phyloP scores from a whole-genome alignment of 2,797 vertebrate genomes.

The Manis pentadactyla region DNA sequence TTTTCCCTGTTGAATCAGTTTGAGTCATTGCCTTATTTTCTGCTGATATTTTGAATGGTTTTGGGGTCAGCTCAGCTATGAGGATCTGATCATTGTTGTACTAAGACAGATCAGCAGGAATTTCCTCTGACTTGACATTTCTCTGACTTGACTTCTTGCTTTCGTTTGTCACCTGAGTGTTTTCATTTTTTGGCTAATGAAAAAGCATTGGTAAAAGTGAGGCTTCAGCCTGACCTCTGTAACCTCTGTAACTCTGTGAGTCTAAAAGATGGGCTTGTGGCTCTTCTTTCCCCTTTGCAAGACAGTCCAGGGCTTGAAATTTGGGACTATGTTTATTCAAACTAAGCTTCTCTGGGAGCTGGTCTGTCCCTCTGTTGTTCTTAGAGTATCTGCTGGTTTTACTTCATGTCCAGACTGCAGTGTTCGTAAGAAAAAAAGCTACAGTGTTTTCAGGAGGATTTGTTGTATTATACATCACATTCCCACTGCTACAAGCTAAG shows the following conservation, averaged over 20 bases:
- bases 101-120: constrained; percentile 32
- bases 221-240: neutral
- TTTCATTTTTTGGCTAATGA: constrained; percentile 24
- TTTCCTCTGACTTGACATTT: constrained; percentile 54
- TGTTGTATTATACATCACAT: constrained; percentile 7
- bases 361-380: constrained; percentile 23
- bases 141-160: constrained; percentile 17
- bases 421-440: constrained; percentile 45
- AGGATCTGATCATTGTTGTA: neutral
- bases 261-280: neutral
- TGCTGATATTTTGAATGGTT: constrained; percentile 50
- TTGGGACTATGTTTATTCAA: constrained; percentile 59
- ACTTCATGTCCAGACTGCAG: neutral
- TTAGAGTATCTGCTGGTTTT: constrained; percentile 55
- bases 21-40: constrained; percentile 42
- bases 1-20: neutral
- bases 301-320: constrained; percentile 60
- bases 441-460: constrained; percentile 44
- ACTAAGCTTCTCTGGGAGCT: constrained; percentile 42
- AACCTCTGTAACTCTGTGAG: neutral
- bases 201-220: neutral
- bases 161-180: constrained; percentile 7
- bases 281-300: constrained; percentile 45
- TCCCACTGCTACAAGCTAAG: neutral
- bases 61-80: neutral